A percentile compares a stretch with the other conserved stretches of the same genome.
phyloP scores from a whole-genome alignment of 2,888 invertebrate genomes.

The Aleiodes alternator region DNA sequence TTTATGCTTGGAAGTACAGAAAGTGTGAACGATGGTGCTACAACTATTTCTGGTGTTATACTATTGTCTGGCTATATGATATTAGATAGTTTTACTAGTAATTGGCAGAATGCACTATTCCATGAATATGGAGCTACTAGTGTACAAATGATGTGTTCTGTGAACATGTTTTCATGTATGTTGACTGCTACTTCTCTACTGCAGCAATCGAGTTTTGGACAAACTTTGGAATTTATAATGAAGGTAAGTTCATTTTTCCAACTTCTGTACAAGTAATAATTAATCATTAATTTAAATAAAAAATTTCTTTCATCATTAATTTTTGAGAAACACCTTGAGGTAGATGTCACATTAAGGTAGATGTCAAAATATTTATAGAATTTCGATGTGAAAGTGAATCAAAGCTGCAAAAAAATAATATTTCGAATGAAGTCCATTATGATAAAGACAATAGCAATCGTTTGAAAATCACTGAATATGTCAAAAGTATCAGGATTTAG shows the following conservation, averaged over 20 bases:
- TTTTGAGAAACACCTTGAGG: too few species aligned
- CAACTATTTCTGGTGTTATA: constrained; percentile 89
- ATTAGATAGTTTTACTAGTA: constrained; percentile 98
- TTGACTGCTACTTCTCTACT: constrained; percentile 91
- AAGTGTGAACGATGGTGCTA: constrained; percentile 80
- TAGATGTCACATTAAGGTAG: too few species aligned
- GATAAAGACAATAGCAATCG: too few species aligned
- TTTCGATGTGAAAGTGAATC: too few species aligned
- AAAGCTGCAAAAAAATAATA: too few species aligned
- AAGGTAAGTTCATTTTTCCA: constrained; percentile 74
- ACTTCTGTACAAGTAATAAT: neutral
- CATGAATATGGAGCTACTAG: constrained; percentile 86
- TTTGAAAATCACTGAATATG: too few species aligned
- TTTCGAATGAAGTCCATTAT: too few species aligned
- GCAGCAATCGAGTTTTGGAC: constrained; percentile 89
- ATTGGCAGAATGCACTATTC: constrained; percentile 97
- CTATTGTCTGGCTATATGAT: constrained; percentile 93
- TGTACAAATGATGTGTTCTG: constrained; percentile 96
- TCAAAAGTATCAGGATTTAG: too few species aligned
- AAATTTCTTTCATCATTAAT: too few species aligned
- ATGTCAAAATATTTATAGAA: too few species aligned
- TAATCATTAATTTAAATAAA: neutral
- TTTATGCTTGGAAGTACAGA: constrained; percentile 91
- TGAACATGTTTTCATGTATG: constrained; percentile 94
- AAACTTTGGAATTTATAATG: constrained; percentile 84